A percentile compares a stretch with the other conserved stretches of the same genome.
Conservation (phyloP, 2,797 vertebrate genomes). For the Lophius americanus region DNA sequence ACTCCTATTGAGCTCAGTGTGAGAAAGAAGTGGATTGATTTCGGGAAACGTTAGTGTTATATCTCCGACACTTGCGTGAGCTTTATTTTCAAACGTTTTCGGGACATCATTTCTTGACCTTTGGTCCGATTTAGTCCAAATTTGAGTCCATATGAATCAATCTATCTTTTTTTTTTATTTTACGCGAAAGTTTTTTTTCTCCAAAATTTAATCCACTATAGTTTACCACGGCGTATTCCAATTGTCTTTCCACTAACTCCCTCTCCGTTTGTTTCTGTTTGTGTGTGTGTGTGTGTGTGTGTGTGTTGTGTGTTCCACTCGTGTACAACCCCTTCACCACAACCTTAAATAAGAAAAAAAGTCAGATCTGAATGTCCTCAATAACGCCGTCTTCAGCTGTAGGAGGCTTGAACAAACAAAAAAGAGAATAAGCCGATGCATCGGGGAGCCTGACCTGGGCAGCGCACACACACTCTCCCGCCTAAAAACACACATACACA, state of each 20-base stretch:
- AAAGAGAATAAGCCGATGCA: slow-evolving; percentile 56
- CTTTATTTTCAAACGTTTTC: no score
- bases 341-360: slow-evolving; percentile 51
- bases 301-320: slow-evolving; percentile 15
- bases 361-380: slow-evolving; percentile 48
- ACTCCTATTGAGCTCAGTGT: no score
- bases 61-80: no score
- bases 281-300: not conserved
- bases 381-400: slow-evolving; percentile 34
- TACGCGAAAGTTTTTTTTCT: no score
- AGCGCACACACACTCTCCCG: slow-evolving; percentile 33
- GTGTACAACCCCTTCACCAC: slow-evolving; percentile 41
- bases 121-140: no score
- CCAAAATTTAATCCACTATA: slow-evolving; percentile 4
- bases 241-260: slow-evolving; percentile 36
- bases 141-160: no score
- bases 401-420: slow-evolving; percentile 60
- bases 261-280: not conserved
- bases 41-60: no score
- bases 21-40: no score
- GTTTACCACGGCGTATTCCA: slow-evolving; percentile 15
- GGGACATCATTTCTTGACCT: no score
- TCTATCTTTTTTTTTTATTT: no score
- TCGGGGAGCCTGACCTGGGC: slow-evolving; percentile 52
- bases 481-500: slow-evolving; percentile 34